A percentile compares a stretch with the other conserved stretches of the same genome.
These are phyloP conservation scores for Synanthedon andrenaeformis DNA, from an alignment of 2,888 invertebrate species.

Conservation along the genomic window DNA sequence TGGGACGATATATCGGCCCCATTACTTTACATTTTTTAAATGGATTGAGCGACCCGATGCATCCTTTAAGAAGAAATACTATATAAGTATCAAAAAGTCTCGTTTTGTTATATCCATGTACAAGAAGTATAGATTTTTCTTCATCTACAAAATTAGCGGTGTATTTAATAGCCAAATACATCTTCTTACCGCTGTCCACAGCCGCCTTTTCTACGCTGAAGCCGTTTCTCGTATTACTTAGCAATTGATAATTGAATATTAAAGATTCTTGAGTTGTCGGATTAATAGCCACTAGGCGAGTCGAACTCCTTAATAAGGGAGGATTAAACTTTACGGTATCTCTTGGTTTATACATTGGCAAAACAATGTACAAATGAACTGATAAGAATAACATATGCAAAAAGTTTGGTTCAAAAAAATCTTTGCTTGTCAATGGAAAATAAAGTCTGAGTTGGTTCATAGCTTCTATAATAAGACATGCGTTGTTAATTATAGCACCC, in stretches of 20 bases:
- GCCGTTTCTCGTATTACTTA: conserved; percentile 39
- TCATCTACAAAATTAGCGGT: conserved; percentile 43
- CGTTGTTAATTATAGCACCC: conserved; percentile 65
- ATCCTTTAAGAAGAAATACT: conserved; percentile 40
- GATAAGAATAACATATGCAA: conserved; percentile 72
- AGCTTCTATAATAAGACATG: conserved; percentile 62
- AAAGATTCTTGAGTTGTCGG: conserved; percentile 52
- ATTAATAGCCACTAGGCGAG: conserved; percentile 41
- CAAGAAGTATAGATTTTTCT: conserved; percentile 38
- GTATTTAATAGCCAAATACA: conserved; percentile 44
- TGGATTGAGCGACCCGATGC: conserved; percentile 36
- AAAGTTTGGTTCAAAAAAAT: conserved; percentile 65
- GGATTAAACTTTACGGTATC: conserved; percentile 53
- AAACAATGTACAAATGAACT: conserved; percentile 62
- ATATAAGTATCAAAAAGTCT: conserved; percentile 58
- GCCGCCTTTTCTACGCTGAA: conserved; percentile 48
- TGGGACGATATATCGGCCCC: conserved; percentile 48
- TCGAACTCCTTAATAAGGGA: conserved; percentile 49
- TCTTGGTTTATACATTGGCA: conserved; percentile 64
- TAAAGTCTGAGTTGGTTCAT: conserved; percentile 67
- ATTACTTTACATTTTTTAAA: conserved; percentile 49
- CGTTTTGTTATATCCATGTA: conserved; percentile 59
- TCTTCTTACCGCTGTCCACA: conserved; percentile 45
- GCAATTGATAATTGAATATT: conserved; percentile 34
- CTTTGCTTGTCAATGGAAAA: conserved; percentile 61